Evolutionary conservation across 1,140 invertebrate genomes (phyloP).

Genomic region (Anastatus disparis): DNA sequence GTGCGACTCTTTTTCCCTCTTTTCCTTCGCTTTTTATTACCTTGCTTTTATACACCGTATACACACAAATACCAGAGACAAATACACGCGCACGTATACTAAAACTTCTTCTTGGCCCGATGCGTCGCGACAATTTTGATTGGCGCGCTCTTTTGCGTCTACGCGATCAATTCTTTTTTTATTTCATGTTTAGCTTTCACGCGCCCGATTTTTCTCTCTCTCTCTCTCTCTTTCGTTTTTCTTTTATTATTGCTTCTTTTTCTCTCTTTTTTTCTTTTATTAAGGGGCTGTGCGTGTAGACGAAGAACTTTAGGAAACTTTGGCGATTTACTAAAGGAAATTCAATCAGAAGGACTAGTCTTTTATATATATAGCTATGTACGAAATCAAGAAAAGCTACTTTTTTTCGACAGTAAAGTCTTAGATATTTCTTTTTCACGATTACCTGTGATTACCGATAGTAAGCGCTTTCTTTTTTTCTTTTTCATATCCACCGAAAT

Average conservation of each 20-base stretch:
- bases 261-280: not conserved
- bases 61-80: too few relatives aligned
- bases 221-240: not conserved
- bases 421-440: constrained; percentile 9
- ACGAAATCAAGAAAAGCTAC: constrained; percentile 21
- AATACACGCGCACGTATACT: not conserved
- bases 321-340: constrained; percentile 25
- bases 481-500: not conserved
- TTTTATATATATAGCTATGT: not conserved
- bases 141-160: not conserved
- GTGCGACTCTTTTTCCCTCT: constrained; percentile 43
- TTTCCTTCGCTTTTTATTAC: constrained; percentile 25
- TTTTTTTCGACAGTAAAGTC: constrained; percentile 31
- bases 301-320: constrained; percentile 10
- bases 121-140: constrained; percentile 14
- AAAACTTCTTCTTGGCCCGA: not conserved
- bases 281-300: not conserved
- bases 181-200: not conserved
- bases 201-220: not conserved
- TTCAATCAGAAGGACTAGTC: constrained; percentile 21
- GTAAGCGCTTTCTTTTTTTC: not conserved
- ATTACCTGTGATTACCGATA: constrained; percentile 26
- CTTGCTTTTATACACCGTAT: not conserved
- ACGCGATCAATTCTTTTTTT: not conserved
- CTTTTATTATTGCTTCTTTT: not conserved